Conservation (phyloP, 1,140 invertebrate species). For the Sycophila sp. region DNA sequence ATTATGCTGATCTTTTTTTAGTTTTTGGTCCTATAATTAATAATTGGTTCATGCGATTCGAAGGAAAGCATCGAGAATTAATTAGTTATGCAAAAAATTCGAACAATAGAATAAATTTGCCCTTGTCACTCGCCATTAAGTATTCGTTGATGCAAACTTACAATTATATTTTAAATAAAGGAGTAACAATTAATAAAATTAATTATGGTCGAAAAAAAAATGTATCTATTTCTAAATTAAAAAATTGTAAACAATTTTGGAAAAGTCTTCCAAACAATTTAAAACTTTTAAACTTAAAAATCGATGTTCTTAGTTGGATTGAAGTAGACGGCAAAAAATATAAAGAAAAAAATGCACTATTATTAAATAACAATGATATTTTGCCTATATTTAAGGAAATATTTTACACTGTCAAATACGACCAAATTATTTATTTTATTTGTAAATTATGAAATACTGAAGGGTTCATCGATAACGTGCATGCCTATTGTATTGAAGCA, state of each 20-base stretch:
- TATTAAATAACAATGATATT: neutral
- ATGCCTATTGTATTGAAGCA: neutral
- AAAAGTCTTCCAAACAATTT: neutral
- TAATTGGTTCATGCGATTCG: conserved; percentile 18
- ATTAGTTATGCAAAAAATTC: neutral
- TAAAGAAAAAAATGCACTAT: neutral
- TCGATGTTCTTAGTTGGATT: neutral
- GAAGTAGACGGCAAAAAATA: neutral
- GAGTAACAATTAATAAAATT: neutral
- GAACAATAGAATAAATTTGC: conserved; percentile 1
- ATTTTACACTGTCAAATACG: neutral
- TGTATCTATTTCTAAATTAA: neutral
- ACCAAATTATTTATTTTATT: neutral
- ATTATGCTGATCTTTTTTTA: conserved; percentile 1
- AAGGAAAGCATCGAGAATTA: conserved; percentile 3
- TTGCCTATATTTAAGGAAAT: neutral
- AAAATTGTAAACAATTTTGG: neutral
- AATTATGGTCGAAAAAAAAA: neutral
- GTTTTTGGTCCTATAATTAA: conserved; percentile 6
- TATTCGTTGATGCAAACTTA: neutral
- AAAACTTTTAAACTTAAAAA: neutral
- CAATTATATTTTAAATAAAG: neutral
- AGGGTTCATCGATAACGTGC: neutral
- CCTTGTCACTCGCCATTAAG: neutral
- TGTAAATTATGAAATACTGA: neutral